Evolutionary conservation across 2,888 invertebrate genomes (phyloP).

Genomic region (Limenitis camilla): DNA sequence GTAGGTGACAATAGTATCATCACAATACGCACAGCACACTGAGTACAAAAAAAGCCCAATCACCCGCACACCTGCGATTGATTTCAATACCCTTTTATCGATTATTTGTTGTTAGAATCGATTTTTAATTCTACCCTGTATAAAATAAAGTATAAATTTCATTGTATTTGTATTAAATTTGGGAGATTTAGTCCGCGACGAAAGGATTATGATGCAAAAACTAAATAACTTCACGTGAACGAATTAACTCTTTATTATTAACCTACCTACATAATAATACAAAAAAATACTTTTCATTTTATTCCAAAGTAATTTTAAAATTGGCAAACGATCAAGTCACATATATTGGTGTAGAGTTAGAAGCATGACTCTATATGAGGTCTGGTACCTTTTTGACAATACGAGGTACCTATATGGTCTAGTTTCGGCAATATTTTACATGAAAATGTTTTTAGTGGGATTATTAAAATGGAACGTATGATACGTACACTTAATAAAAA

Average conservation of each 20-base stretch:
- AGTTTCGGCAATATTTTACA: no score
- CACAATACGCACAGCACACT: conserved; percentile 29
- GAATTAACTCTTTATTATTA: conserved; percentile 16
- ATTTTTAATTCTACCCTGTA: neutral
- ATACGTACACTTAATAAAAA: no score
- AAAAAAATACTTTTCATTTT: no score
- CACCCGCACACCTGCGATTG: conserved; percentile 69
- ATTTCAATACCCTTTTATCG: conserved; percentile 56
- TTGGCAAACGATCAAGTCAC: no score
- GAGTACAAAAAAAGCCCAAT: conserved; percentile 52
- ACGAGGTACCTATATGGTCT: no score
- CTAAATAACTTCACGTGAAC: conserved; percentile 9
- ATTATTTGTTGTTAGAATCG: neutral
- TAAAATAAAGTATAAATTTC: neutral
- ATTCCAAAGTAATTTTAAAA: no score
- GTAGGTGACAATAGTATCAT: conserved; percentile 41
- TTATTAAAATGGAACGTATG: no score
- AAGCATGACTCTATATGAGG: no score
- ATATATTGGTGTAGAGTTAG: no score
- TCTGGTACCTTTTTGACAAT: no score
- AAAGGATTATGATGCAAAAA: conserved; percentile 23
- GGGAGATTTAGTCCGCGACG: conserved; percentile 12
- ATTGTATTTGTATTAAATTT: neutral
- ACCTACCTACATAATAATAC: no score
- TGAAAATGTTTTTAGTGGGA: no score